Evolutionary conservation across 2,113 vertebrate species (phyloP).

Genomic region (Xenopus tropicalis): UCB_Xtro_10.0 CM004443.2:105936001-105936500

Average conservation of each 20-base stretch:
- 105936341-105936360: neutral
- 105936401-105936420: too few relatives aligned
- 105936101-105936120: neutral
- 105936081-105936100: conserved; percentile 7
- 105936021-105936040: too few relatives aligned
- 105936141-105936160: conserved; percentile 57
- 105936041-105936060: too few relatives aligned
- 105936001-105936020: too few relatives aligned
- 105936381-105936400: too few relatives aligned
- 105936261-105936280: conserved; percentile 34
- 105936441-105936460: too few relatives aligned
- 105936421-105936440: too few relatives aligned
- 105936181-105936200: conserved; percentile 21
- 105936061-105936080: neutral
- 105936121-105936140: conserved; percentile 57
- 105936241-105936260: conserved; percentile 20
- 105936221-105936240: conserved; percentile 22
- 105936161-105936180: conserved; percentile 43
- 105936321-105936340: neutral
- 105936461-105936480: too few relatives aligned
- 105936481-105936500: too few relatives aligned
- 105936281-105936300: conserved; percentile 35
- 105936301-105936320: neutral
- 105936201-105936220: conserved; percentile 29
- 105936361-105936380: neutral